Conservation (phyloP, 2,797 vertebrate genomes). For the Gadopsis bispinosus region DNA sequence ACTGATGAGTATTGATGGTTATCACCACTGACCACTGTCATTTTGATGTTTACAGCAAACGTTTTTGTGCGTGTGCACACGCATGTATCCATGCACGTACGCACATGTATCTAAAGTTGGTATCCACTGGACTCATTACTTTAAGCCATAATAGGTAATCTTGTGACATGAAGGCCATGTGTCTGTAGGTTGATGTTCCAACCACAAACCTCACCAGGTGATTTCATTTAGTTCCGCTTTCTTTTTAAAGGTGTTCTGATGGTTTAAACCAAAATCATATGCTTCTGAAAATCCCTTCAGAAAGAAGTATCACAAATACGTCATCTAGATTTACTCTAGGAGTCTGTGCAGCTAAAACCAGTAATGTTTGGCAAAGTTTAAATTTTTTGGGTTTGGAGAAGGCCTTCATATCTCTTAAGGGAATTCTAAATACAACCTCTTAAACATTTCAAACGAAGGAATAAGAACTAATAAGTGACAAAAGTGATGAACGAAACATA, state of each 20-base stretch:
- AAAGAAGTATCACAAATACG: not conserved
- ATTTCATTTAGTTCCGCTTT: not conserved
- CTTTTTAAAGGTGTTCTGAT: not conserved
- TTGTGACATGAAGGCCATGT: not conserved
- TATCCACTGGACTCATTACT: not conserved
- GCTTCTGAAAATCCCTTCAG: not conserved
- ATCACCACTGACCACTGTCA: slow-evolving; percentile 7
- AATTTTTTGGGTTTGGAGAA: not conserved
- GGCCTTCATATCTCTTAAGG: not conserved
- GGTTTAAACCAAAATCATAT: not conserved
- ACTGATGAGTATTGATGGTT: slow-evolving; percentile 7
- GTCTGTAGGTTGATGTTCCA: not conserved
- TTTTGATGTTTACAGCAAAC: not conserved
- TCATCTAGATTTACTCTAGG: not conserved
- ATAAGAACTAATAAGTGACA: not conserved
- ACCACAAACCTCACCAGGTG: not conserved
- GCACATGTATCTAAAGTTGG: not conserved
- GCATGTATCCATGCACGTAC: too few relatives aligned
- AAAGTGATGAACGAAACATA: not conserved
- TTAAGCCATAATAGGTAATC: not conserved
- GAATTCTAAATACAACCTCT: not conserved
- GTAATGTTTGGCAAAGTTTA: not conserved
- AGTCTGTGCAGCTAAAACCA: not conserved
- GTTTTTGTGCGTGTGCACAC: not conserved
- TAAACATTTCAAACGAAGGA: not conserved